Evolutionary conservation across 1,140 invertebrate species (phyloP).

Genomic region (Antheraea pernyi): DNA sequence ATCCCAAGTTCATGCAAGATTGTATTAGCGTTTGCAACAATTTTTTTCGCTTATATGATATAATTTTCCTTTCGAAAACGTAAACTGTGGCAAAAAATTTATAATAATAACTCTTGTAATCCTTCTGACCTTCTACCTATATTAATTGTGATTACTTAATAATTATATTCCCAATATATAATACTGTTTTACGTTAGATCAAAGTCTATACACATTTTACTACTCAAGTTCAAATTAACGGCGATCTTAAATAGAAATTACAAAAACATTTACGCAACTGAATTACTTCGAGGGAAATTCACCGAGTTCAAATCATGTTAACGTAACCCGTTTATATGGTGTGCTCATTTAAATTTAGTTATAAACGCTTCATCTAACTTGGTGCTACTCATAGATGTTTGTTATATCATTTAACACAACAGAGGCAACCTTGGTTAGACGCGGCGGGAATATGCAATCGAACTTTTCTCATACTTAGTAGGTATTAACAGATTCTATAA

Average conservation of each 20-base stretch:
- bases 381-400: slow-evolving; percentile 32
- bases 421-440: slow-evolving; percentile 24
- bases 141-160: neutral
- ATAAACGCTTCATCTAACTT: neutral
- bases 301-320: neutral
- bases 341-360: neutral
- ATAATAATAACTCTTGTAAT: neutral
- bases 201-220: neutral
- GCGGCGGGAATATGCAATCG: neutral
- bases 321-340: neutral
- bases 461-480: neutral
- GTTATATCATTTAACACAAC: slow-evolving; percentile 35
- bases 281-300: neutral
- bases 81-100: too few relatives aligned
- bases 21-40: slow-evolving; percentile 46
- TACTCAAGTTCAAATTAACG: neutral
- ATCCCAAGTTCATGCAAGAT: slow-evolving; percentile 54
- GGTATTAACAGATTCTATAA: neutral
- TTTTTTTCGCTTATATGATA: slow-evolving; percentile 33
- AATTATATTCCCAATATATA: neutral
- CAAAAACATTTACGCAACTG: neutral
- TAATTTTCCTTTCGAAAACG: neutral
- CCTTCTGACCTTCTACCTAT: neutral
- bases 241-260: neutral
- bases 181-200: neutral